Conservation (phyloP, 2,888 invertebrate genomes). For the Luperina nickerlii region DNA sequence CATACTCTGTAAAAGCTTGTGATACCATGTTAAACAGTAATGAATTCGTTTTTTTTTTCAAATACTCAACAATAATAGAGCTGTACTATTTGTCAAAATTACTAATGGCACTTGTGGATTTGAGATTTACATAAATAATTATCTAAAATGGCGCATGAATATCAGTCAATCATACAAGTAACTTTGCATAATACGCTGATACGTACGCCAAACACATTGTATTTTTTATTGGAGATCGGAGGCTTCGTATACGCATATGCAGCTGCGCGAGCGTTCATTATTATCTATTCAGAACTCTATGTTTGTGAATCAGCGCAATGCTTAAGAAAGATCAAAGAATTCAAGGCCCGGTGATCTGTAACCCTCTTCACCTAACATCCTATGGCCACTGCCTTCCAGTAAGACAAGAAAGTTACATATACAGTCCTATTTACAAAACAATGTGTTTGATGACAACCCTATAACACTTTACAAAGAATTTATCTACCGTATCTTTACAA, state of each 20-base stretch:
- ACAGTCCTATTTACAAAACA: constrained; percentile 24
- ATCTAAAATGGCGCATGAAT: constrained; percentile 17
- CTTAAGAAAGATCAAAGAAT: background rate
- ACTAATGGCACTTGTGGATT: constrained; percentile 42
- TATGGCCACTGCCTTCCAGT: background rate
- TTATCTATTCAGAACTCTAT: background rate
- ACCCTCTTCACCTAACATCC: background rate
- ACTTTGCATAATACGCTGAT: background rate
- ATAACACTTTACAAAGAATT: constrained; percentile 34
- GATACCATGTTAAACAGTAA: constrained; percentile 7
- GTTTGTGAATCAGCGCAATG: background rate
- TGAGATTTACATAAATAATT: constrained; percentile 29
- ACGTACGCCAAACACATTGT: constrained; percentile 10
- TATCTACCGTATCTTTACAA: constrained; percentile 26
- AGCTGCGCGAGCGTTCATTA: background rate
- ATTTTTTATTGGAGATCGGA: background rate
- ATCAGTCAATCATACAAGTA: background rate
- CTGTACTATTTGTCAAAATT: constrained; percentile 61
- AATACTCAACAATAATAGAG: constrained; percentile 29
- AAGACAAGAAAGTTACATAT: background rate
- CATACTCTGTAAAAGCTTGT: constrained; percentile 16
- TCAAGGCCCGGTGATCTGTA: background rate
- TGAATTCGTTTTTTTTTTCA: constrained; percentile 23
- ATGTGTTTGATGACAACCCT: constrained; percentile 26
- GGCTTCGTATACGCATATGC: background rate